These are phyloP conservation scores for Callospermophilus lateralis DNA, from an alignment of 2,113 vertebrate genomes.

Conservation along the genomic window DNA sequence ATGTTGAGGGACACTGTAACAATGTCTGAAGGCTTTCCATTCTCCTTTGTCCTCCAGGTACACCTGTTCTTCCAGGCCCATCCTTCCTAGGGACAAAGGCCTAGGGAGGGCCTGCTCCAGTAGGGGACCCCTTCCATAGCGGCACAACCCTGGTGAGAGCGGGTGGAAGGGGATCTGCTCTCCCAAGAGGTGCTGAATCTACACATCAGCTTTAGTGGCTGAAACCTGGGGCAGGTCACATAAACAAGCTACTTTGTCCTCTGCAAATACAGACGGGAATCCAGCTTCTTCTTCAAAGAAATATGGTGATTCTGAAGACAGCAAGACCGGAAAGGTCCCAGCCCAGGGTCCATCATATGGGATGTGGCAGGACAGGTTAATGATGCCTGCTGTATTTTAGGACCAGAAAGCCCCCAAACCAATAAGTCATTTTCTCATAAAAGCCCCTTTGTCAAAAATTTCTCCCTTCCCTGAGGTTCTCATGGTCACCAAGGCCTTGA, in stretches of 20 bases:
- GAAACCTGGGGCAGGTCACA: not conserved
- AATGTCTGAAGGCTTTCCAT: too few relatives aligned
- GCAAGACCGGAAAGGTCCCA: not conserved
- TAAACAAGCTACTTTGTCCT: not conserved
- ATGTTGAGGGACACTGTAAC: not conserved
- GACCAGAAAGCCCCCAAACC: not conserved
- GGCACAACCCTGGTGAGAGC: not conserved
- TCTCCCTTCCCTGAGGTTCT: not conserved
- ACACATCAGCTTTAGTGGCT: not conserved
- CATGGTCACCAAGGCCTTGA: not conserved
- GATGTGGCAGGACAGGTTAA: not conserved
- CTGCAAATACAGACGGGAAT: not conserved
- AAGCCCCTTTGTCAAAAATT: slow-evolving; percentile 6
- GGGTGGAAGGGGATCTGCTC: not conserved
- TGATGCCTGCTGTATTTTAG: not conserved
- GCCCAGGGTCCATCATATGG: not conserved
- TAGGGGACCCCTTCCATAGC: not conserved
- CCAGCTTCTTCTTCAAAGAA: not conserved
- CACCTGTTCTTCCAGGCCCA: not conserved
- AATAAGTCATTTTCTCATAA: not conserved
- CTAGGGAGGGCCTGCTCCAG: not conserved
- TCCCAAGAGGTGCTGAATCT: not conserved
- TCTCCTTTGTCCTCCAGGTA: too few relatives aligned
- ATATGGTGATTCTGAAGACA: not conserved
- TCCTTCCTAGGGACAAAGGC: not conserved